Base-by-base conservation (phyloP, 2,113 vertebrate genomes). In the Pelvicachromis taeniatus region DNA sequence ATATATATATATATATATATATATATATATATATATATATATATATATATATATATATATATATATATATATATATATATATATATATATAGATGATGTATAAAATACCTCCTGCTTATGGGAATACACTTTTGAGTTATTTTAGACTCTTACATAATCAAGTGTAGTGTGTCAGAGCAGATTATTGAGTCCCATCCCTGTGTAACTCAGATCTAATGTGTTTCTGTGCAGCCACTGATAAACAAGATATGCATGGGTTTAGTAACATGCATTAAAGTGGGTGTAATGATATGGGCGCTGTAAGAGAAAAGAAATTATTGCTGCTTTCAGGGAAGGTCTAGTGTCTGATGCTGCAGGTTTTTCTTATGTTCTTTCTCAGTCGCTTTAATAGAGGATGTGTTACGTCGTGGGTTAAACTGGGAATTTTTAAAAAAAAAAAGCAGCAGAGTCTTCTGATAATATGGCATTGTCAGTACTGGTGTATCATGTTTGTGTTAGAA, bases 201-300 rank as follows among this genome's bases (percentile, higher is more conserved):
- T 85, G 82, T 85, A 87, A 90, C 82, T 63, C 79, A 77, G 84
- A 85, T 86, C 80, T 83, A 61, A 23, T 83, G 78, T 85, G 12
- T 59, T 78, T 83, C 45, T 82, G 75, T 80, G 26, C 63, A 65
- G 81, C 45, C 17, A 50, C 33, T 35, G 83, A 78, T 77, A 55
- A 90, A 65, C 19, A 91, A 86, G 38, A 88, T 78, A 77, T 54
- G 11, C 38, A 65, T 45, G 78, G 77, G 26, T 16, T 73, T 48
- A 81, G 77, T 80, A 77, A 85, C 75, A 77, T 7, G 38, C 77
- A 23, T 38, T 23, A 50, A 31, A 26, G 81, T 54, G 79, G 17
- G 7, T 48, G 4, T 81, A 65, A 50, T 3, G 7, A 38, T 45
- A 58, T 2, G 13, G 40, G 14, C 21, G 26, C 23, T 17, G 65